Base-by-base conservation (phyloP, 2,113 vertebrate genomes). In the Hypanus sabinus region DNA sequence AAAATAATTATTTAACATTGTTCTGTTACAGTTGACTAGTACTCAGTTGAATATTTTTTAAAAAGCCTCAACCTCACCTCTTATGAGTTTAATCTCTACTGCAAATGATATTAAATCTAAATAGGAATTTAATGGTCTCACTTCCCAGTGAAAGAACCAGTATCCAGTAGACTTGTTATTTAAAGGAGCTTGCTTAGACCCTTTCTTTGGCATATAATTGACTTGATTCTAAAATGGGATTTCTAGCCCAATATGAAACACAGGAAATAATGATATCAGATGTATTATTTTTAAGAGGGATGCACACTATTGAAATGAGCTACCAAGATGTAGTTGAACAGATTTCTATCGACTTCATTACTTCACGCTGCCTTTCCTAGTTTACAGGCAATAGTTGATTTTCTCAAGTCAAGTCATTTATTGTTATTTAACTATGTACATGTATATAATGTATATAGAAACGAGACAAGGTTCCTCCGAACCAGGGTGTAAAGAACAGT, bases 211-310 rank as follows among this genome's bases (percentile, higher is more conserved):
- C 11, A 12, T 93, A 22, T 73, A 73, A 73, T 73, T 70, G 68
- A 46, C 68, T 93, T 93, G 73, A 55, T 93, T 30, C 68, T 93
- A 33, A 93, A 46, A 93, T 93, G 68, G 46, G 68, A 20, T n/a
- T 92, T 92, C n/a, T 36, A 92, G 30, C 62, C 36, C 88, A 70
- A 9, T 70, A 70, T 6, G 36, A 11, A 87, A 30, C 55, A 87
- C 10, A 87, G 11, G 20, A 92, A 70, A 70, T 68, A 33, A 18
- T 68, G 60, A 92, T 18, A 38, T 12, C 68, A 46, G 46, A 3
- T 46, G 11, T 73, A 38, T 24, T 90, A 11, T 55, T 73, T 73
- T 11, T 46, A 75, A 0, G 27, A 73, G 36, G 27, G 70, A 73
- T 36, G 5, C 71, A 33, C 5, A 65, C 70, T 55, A 71, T 73